A percentile compares a stretch with the other conserved stretches of the same genome.
phyloP scores from a whole-genome alignment of 2,888 invertebrate species.

The Cetonia aurata region DNA sequence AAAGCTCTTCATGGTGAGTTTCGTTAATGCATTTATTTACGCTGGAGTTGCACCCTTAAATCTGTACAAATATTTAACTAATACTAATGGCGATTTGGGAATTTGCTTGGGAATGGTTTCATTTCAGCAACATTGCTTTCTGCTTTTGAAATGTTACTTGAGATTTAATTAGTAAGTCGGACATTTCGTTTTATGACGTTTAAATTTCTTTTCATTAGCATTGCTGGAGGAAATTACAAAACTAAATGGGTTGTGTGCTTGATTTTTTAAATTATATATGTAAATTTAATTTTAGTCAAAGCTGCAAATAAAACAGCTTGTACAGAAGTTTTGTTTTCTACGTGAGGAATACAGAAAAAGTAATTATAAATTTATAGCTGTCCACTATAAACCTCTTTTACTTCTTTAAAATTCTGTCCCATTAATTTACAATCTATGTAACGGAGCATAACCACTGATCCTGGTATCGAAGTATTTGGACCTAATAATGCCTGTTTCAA shows the following conservation, averaged over 20 bases:
- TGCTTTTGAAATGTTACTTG: too few relatives aligned
- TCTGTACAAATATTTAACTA: constrained; percentile 12
- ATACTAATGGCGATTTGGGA: not conserved
- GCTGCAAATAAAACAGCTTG: too few relatives aligned
- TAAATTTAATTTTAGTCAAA: too few relatives aligned
- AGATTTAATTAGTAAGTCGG: too few relatives aligned
- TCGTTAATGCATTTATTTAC: constrained; percentile 37
- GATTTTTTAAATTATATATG: too few relatives aligned
- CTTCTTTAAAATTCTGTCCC: constrained; percentile 1
- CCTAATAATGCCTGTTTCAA: constrained; percentile 95
- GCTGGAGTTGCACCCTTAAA: constrained; percentile 17
- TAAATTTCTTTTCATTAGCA: too few relatives aligned
- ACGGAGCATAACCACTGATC: constrained; percentile 68
- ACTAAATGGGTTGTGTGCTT: too few relatives aligned
- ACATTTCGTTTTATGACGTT: too few relatives aligned
- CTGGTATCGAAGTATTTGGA: constrained; percentile 84
- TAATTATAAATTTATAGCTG: constrained; percentile 34
- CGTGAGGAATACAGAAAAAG: constrained; percentile 42
- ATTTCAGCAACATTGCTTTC: too few relatives aligned
- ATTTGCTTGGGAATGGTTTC: too few relatives aligned
- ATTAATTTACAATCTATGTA: constrained; percentile 69
- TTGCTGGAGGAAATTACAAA: too few relatives aligned
- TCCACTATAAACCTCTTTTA: constrained; percentile 42
- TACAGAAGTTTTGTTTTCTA: not conserved
- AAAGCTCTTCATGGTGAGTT: constrained; percentile 94